Base-by-base conservation (phyloP, 2,113 vertebrate species). In the Meles meles region DNA sequence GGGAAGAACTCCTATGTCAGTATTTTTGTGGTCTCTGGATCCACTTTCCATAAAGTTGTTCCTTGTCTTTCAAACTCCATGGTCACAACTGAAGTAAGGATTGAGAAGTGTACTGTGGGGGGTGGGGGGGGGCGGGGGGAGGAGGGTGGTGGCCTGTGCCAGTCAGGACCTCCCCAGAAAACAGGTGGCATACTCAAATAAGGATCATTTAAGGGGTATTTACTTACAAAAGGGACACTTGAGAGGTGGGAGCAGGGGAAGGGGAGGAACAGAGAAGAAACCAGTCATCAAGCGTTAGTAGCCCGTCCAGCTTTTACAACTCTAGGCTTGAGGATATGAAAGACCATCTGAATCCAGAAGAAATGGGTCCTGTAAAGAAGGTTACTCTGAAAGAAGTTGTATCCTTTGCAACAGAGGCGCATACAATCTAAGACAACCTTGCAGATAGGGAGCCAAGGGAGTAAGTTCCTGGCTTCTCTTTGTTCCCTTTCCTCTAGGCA, bases 21-120 rank as follows among this genome's bases (percentile, higher is more conserved):
- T 55, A 59, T 39, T 93, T 69, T 29, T n/a, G 1, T 14, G 39
- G 18, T 18, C 55, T 67, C 55, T 59, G 11, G 34, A 27, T 57
- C 23, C 12, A 27, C 5, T 4, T 61, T 23, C 47, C n/a, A 74
- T 34, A 31, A 76, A 61, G 18, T 17, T 31, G 21, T 42, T 34
- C 20, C 39, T 81, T 87, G n/a, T 59, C 31, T 90, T 6, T 27
- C 25, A 10, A 81, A 72, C 37, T 65, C 42, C 29, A 34, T 1
- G 0, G 10, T 63, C 65, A 21, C 3, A 3, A 39, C n/a, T 65
- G 67, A 65, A 90, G 77, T 61, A 21, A 63, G 23, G 18, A 49
- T 11, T 72, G 34, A 79, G 61, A 10, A 17, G 5, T 57, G 5
- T 18, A 42, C 0, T 0, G 3, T 1, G 6, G 27, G 11, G 8